phyloP scores from a whole-genome alignment of 2,113 vertebrate species.

The Myrmophylax atrothorax region DNA sequence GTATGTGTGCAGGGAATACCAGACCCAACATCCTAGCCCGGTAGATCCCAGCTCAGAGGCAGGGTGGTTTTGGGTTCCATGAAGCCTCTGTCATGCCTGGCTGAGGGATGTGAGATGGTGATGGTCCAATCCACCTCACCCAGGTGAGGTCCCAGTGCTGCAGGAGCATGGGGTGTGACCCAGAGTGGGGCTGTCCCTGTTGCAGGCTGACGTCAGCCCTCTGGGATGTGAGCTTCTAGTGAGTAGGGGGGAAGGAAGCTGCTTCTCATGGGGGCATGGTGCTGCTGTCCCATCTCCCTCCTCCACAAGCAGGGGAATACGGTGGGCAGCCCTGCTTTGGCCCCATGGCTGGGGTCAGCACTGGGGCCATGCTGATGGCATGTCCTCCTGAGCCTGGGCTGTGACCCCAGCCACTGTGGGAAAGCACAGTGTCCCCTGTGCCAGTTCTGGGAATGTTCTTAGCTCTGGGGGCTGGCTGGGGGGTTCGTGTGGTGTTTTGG shows the following conservation, averaged over 20 bases:
- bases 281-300: neutral
- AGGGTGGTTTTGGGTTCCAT: neutral
- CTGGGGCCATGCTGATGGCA: neutral
- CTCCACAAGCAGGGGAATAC: neutral
- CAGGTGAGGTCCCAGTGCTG: rapidly evolving
- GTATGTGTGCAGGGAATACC: neutral
- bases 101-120: neutral
- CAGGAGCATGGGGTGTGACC: neutral
- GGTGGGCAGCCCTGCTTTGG: neutral
- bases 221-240: neutral
- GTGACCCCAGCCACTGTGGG: neutral
- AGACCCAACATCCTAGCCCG: neutral
- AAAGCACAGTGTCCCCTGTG: neutral
- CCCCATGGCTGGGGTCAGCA: neutral
- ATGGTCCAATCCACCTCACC: neutral
- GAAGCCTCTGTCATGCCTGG: neutral
- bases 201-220: neutral
- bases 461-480: too few relatives aligned
- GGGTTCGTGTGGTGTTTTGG: neutral
- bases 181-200: rapidly evolving
- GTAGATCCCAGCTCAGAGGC: neutral
- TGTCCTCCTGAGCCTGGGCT: neutral
- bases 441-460: neutral
- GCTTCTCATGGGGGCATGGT: neutral
- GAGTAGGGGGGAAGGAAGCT: neutral